Evolutionary conservation across 2,113 vertebrate species (phyloP).

Genomic region (Aptenodytes patagonicus): DNA sequence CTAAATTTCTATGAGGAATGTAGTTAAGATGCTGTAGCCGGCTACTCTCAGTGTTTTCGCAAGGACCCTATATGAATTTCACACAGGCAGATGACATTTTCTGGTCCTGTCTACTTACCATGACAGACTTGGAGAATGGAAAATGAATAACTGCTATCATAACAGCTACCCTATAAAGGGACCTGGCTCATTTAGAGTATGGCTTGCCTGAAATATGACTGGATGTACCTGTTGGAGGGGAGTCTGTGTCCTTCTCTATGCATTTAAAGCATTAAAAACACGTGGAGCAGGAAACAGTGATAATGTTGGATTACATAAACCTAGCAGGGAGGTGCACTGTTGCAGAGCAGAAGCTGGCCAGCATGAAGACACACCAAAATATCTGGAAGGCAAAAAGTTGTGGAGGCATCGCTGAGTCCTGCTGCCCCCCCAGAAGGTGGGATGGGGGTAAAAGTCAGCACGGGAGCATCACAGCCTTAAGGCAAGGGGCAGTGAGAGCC

Average conservation of each 20-base stretch:
- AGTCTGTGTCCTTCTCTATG: not conserved
- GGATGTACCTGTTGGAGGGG: not conserved
- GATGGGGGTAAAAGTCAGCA: not conserved
- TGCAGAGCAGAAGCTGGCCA: not conserved
- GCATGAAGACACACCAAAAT: not conserved
- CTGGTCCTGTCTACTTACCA: not conserved
- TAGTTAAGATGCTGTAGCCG: not conserved
- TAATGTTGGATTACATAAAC: not conserved
- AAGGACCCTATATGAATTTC: not conserved
- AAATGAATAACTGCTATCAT: not conserved
- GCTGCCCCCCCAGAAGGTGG: not conserved
- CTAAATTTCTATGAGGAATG: not conserved
- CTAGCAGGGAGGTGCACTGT: not conserved
- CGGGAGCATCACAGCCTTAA: not conserved
- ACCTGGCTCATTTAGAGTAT: not conserved
- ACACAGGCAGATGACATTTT: not conserved
- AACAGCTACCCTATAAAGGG: not conserved
- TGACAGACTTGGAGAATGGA: not conserved
- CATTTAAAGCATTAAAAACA: not conserved
- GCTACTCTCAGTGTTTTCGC: not conserved
- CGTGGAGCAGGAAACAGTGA: not conserved
- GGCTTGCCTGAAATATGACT: not conserved
- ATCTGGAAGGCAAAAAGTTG: not conserved
- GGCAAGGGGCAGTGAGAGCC: not conserved
- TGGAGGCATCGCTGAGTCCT: not conserved